A percentile compares a stretch with the other conserved stretches of the same genome.
Evolutionary conservation across 2,797 vertebrate species (phyloP).

Genomic region (Enoplosus armatus): DNA sequence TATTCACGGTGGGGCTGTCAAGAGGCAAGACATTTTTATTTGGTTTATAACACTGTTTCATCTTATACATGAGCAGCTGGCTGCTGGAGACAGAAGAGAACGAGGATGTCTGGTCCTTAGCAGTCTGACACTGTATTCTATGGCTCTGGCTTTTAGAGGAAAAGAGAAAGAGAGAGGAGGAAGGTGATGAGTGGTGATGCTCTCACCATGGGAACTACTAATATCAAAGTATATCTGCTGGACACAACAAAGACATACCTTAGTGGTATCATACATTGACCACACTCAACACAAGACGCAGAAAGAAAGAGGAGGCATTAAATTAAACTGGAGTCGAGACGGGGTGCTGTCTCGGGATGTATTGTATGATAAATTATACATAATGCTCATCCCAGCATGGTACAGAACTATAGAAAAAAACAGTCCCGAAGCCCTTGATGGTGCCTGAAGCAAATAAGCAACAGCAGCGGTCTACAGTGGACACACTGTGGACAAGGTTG

Average conservation of each 20-base stretch:
- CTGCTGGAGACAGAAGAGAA: conserved; percentile 65
- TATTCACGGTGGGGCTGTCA: conserved; percentile 83
- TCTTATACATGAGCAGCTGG: conserved; percentile 80
- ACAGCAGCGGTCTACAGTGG: conserved; percentile 71
- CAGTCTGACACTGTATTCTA: conserved; percentile 51
- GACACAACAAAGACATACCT: conserved; percentile 75
- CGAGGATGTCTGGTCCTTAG: conserved; percentile 69
- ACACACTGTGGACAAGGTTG: conserved; percentile 80
- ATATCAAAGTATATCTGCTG: conserved; percentile 73
- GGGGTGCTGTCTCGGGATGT: conserved; percentile 62
- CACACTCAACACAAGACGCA: conserved; percentile 64
- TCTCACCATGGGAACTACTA: conserved; percentile 40
- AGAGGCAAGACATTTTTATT: conserved; percentile 86
- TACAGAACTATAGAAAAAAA: conserved; percentile 65
- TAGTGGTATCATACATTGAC: conserved; percentile 44
- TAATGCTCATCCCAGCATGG: conserved; percentile 74
- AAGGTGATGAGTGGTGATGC: conserved; percentile 42
- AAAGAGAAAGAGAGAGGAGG: conserved; percentile 23
- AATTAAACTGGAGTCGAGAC: conserved; percentile 72
- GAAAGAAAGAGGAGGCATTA: conserved; percentile 56
- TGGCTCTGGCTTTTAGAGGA: conserved; percentile 46
- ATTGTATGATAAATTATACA: conserved; percentile 85
- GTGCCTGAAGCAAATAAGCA: conserved; percentile 79
- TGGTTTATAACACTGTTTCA: conserved; percentile 85
- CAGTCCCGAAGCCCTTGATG: conserved; percentile 73